phyloP scores from a whole-genome alignment of 2,113 vertebrate species.

The Amblyopsis rosae region DNA sequence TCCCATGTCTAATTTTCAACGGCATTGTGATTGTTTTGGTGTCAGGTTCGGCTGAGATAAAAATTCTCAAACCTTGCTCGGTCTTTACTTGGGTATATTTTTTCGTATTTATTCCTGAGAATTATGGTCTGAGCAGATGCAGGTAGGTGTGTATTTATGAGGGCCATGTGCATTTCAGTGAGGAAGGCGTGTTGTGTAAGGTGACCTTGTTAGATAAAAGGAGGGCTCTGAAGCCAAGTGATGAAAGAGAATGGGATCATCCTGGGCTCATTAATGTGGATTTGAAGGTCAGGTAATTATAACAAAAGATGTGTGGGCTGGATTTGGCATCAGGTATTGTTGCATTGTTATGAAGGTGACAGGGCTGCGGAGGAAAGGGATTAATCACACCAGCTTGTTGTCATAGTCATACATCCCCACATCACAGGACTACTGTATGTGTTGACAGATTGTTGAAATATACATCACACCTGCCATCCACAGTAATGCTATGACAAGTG shows the following conservation, averaged over 20 bases:
- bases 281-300: slow-evolving; percentile 78
- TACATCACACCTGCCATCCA: slow-evolving; percentile 38
- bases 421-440: slow-evolving; percentile 43
- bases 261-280: slow-evolving; percentile 76
- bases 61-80: slow-evolving; percentile 36
- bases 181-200: slow-evolving; percentile 61
- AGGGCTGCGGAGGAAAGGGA: slow-evolving; percentile 57
- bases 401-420: slow-evolving; percentile 64
- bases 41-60: slow-evolving; percentile 48
- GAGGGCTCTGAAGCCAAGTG: slow-evolving; percentile 68
- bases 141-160: slow-evolving; percentile 74
- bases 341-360: slow-evolving; percentile 70
- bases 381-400: slow-evolving; percentile 69
- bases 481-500: slow-evolving; percentile 13
- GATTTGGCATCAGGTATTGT: slow-evolving; percentile 73
- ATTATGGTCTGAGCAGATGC: slow-evolving; percentile 64
- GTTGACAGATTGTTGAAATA: slow-evolving; percentile 36
- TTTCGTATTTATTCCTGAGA: slow-evolving; percentile 29
- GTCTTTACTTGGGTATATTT: slow-evolving; percentile 49
- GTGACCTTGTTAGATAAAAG: slow-evolving; percentile 79
- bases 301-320: slow-evolving; percentile 68
- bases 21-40: slow-evolving; percentile 48
- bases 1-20: slow-evolving; percentile 28
- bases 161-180: slow-evolving; percentile 67
- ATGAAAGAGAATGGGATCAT: slow-evolving; percentile 74